These are phyloP conservation scores for Himalopsyche kuldschensis DNA, from an alignment of 2,888 invertebrate species.

Conservation along the genomic window DNA sequence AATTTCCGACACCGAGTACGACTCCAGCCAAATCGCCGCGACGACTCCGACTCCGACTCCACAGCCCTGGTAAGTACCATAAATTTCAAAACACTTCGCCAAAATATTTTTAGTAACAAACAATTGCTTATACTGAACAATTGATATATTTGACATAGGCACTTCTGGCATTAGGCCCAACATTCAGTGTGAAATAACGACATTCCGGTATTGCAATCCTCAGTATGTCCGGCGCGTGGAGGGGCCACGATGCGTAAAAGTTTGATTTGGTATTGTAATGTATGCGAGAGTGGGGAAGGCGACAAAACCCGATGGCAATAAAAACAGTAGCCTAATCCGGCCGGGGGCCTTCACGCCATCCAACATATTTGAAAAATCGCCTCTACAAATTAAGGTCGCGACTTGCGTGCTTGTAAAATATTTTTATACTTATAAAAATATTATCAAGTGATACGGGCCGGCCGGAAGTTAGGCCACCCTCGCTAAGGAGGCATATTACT, in stretches of 20 bases:
- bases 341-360: background rate
- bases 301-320: background rate
- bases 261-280: background rate
- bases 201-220: too few species aligned
- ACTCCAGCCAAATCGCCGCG: too few species aligned
- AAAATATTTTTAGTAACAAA: too few species aligned
- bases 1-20: too few species aligned
- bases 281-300: background rate
- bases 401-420: background rate
- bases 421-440: background rate
- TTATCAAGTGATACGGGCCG: background rate
- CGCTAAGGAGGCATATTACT: background rate
- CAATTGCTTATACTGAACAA: too few species aligned
- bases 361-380: background rate
- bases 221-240: background rate
- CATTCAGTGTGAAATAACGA: too few species aligned
- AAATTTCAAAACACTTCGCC: too few species aligned
- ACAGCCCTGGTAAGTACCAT: too few species aligned
- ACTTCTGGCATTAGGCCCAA: too few species aligned
- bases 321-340: background rate
- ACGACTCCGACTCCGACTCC: too few species aligned
- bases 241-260: background rate
- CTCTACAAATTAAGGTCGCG: background rate
- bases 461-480: background rate
- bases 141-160: too few species aligned